These are phyloP conservation scores for Oryzias celebensis DNA, from an alignment of 2,113 vertebrate species.

Conservation along the genomic window DNA sequence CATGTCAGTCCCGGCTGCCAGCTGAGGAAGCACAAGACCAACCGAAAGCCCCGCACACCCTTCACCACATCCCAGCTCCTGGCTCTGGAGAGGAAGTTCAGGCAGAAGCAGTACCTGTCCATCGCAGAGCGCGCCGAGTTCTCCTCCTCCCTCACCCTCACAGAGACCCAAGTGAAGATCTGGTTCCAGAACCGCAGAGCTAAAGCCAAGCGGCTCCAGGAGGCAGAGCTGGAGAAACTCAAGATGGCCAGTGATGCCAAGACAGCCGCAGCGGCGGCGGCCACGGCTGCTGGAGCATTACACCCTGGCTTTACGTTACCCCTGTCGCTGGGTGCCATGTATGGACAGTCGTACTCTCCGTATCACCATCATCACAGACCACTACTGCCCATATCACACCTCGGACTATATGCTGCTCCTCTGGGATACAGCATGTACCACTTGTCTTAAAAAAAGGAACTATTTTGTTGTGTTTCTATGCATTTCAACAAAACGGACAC, in stretches of 20 bases:
- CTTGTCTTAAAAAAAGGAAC: conserved; percentile 62
- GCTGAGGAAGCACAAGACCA: conserved; percentile 79
- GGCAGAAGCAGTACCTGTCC: conserved; percentile 81
- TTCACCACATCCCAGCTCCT: conserved; percentile 79
- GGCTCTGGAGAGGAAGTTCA: conserved; percentile 78
- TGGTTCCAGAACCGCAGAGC: conserved; percentile 81
- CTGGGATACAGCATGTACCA: conserved; percentile 79
- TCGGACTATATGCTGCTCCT: conserved; percentile 71
- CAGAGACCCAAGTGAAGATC: conserved; percentile 81
- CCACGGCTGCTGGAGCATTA: conserved; percentile 36
- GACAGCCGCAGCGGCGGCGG: conserved; percentile 40
- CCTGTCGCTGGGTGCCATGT: conserved; percentile 68
- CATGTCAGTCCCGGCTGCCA: conserved; percentile 60
- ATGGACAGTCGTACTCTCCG: conserved; percentile 70
- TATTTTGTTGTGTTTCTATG: conserved; percentile 15
- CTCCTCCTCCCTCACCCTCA: conserved; percentile 75
- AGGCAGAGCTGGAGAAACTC: conserved; percentile 79
- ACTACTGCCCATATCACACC: conserved; percentile 69
- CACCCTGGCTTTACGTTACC: conserved; percentile 69
- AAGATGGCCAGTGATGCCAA: conserved; percentile 74
- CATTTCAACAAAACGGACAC: conserved; percentile 31
- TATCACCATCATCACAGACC: conserved; percentile 70
- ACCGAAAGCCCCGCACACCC: conserved; percentile 80
- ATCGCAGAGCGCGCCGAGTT: conserved; percentile 79
- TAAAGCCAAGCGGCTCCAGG: conserved; percentile 79